Percentiles rank a stretch among this genome's conserved stretches.
Evolutionary conservation across 2,113 vertebrate species (phyloP).

Genomic region (Pseudorectes ferrugineus): DNA sequence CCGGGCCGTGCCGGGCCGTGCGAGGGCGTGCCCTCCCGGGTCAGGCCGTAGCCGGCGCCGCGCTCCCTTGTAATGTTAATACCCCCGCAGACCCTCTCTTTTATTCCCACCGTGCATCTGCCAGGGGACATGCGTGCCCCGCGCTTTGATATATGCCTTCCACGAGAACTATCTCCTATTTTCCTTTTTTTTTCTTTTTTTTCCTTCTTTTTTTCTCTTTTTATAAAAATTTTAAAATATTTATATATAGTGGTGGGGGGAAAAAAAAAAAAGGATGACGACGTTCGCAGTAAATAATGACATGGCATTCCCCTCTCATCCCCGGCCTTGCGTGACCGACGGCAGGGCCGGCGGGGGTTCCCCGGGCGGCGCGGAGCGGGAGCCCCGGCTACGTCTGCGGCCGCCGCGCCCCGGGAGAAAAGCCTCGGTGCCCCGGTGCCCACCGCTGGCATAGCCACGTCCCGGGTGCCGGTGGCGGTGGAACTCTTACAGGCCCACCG

Average conservation of each 20-base stretch:
- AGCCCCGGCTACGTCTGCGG: background rate
- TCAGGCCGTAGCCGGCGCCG: constrained; percentile 29
- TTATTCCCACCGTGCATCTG: constrained; percentile 41
- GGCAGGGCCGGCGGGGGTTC: background rate
- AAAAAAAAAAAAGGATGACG: constrained; percentile 23
- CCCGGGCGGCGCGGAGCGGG: too few relatives aligned
- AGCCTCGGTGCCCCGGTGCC: background rate
- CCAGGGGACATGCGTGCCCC: background rate
- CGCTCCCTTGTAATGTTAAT: constrained; percentile 70
- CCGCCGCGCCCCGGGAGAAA: background rate
- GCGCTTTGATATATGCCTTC: constrained; percentile 67
- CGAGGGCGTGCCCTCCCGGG: background rate
- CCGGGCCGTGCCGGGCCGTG: background rate
- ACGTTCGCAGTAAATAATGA: constrained; percentile 64
- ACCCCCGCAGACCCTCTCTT: background rate
- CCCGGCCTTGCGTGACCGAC: background rate
- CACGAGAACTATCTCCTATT: background rate
- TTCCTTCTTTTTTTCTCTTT: background rate
- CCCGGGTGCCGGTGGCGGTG: background rate
- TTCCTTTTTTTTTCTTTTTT: background rate
- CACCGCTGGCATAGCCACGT: background rate
- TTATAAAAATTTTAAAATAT: background rate
- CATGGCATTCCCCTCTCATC: constrained; percentile 29
- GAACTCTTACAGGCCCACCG: background rate
- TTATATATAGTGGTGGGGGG: background rate